Evolutionary conservation across 2,797 vertebrate species (phyloP), one percentile per base, ranked within the genome.

Genomic region (Atherinosoma microstoma): DNA sequence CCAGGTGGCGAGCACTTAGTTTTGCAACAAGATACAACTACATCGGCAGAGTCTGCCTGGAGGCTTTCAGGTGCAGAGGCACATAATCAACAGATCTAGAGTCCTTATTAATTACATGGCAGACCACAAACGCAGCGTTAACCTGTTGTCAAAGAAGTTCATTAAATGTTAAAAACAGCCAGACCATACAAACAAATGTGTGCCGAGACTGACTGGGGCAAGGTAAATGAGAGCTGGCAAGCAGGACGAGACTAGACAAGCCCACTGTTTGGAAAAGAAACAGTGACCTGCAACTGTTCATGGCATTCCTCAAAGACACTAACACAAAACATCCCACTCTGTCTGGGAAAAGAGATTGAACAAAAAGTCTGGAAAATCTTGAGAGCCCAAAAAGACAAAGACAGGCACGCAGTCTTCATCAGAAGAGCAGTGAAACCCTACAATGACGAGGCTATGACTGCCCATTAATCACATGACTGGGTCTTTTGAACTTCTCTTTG

Each of bases 241-340:
- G 69, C 27, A n/a, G 62, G 78, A 76, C 88, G 38, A 85, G 92
- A 91, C 70, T 4, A 62, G 86, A 90, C 93, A 90, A 68, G 92
- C 80, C 87, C 64, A 20, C 40, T 86, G 89, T 91, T 90, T 91
- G 65, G 84, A 87, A 80, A 84, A 76, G 72, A 86, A 88, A 91
- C 84, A 77, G 76, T 80, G 90, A 89, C 90, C 89, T 88, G 83
- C 70, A 61, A 92, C 79, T 70, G 65, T 87, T 84, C 83, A 54
- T 53, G 61, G 75, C 84, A 91, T 91, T 93, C 87, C 87, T 86
- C 62, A 75, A 79, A 79, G 62, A 81, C 74, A 63, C 83, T 65
- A 38, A 85, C 76, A 82, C 79, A 87, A 88, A 80, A 89, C 82
- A 85, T 76, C 84, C 82, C 74, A 30, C 69, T 64, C 72, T 15